Evolutionary conservation across 1,140 invertebrate species (phyloP).

Genomic region (Vollenhovia emeryi): DNA sequence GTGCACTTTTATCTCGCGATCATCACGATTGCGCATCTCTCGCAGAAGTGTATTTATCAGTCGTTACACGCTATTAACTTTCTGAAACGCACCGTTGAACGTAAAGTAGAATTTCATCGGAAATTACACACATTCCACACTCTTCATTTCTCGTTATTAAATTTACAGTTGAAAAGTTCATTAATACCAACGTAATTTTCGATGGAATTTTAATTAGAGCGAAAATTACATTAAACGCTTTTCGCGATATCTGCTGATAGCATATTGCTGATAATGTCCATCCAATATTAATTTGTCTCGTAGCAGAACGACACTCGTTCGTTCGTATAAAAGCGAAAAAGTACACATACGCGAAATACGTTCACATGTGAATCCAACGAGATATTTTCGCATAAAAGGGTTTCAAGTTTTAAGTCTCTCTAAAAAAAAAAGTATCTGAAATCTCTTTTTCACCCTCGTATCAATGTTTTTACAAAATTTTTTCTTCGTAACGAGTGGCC

Average conservation of each 20-base stretch:
- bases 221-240: constrained; percentile 9
- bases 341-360: background rate
- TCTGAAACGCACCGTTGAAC: no score
- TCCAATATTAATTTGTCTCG: constrained; percentile 12
- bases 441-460: background rate
- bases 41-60: background rate
- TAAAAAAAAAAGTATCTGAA: background rate
- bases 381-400: background rate
- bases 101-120: background rate
- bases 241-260: background rate
- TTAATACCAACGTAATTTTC: background rate
- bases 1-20: constrained; percentile 19
- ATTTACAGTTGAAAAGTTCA: background rate
- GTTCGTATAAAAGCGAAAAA: background rate
- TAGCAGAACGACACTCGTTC: background rate
- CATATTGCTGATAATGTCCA: constrained; percentile 7
- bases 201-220: constrained; percentile 15
- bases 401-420: background rate
- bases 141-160: background rate
- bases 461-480: constrained; percentile 6
- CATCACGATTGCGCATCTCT: constrained; percentile 8
- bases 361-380: background rate
- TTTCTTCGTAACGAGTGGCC: background rate
- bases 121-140: background rate
- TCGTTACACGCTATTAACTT: background rate